These are phyloP conservation scores for Mythimna pallens DNA, from an alignment of 2,888 invertebrate species.

Conservation along the genomic window DNA sequence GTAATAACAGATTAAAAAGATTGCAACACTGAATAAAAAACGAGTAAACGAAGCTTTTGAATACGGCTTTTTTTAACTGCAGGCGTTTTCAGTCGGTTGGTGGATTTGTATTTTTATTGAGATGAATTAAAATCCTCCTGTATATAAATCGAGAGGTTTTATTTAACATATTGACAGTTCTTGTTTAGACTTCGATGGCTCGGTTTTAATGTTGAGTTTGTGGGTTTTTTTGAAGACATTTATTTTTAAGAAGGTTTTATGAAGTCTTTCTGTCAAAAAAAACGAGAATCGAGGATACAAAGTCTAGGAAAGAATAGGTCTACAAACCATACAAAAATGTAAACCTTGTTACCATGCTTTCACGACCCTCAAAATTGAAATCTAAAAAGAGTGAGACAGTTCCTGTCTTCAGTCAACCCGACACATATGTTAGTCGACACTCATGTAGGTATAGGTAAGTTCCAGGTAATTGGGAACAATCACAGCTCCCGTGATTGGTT, in stretches of 20 bases:
- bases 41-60: constrained; percentile 36
- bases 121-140: constrained; percentile 13
- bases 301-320: too few relatives aligned
- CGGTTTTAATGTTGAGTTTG: not conserved
- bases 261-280: not conserved
- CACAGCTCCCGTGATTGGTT: constrained; percentile 75
- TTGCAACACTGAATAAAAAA: constrained; percentile 50
- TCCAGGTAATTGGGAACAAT: constrained; percentile 72
- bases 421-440: constrained; percentile 24
- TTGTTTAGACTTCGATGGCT: not conserved
- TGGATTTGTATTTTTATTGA: constrained; percentile 35
- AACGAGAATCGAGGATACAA: too few relatives aligned
- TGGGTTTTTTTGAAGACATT: not conserved
- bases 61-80: constrained; percentile 6
- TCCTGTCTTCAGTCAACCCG: constrained; percentile 41
- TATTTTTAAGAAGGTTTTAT: not conserved
- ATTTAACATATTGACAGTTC: not conserved
- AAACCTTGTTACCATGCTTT: not conserved
- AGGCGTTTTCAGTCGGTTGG: constrained; percentile 36
- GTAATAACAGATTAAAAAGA: constrained; percentile 55
- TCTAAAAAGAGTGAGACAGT: constrained; percentile 29
- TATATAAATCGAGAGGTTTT: not conserved
- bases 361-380: constrained; percentile 12
- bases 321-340: not conserved
- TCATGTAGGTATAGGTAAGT: constrained; percentile 25